Evolutionary conservation across 2,797 vertebrate species (phyloP).

Genomic region (Acrossocheilus fasciatus): DNA sequence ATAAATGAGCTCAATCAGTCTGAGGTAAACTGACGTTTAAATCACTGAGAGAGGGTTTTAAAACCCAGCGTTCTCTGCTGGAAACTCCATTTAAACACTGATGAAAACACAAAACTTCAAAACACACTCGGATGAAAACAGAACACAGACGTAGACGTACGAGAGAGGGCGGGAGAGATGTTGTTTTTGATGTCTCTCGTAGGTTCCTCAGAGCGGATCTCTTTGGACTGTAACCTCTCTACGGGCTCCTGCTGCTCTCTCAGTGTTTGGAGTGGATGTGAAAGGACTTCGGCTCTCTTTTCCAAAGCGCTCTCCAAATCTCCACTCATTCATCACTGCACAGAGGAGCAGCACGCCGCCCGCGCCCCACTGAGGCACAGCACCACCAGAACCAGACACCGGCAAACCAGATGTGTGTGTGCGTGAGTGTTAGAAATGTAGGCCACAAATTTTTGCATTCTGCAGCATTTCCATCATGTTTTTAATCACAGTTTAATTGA

Average conservation of each 20-base stretch:
- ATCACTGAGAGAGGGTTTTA: slow-evolving; percentile 15
- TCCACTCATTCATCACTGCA: slow-evolving; percentile 76
- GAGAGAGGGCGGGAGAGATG: slow-evolving; percentile 18
- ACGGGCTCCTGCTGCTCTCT: slow-evolving; percentile 27
- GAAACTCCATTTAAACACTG: slow-evolving; percentile 32
- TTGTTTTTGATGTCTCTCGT: slow-evolving; percentile 38
- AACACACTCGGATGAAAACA: slow-evolving; percentile 24
- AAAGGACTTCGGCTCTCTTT: slow-evolving; percentile 65
- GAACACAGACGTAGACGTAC: slow-evolving; percentile 3
- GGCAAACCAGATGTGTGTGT: slow-evolving; percentile 75
- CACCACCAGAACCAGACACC: slow-evolving; percentile 71
- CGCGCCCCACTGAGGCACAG: slow-evolving; percentile 70
- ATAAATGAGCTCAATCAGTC: slow-evolving; percentile 44
- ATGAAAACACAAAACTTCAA: slow-evolving; percentile 14
- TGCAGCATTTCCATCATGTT: background rate
- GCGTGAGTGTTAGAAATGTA: background rate
- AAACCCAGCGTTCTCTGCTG: slow-evolving; percentile 21
- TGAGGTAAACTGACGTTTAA: slow-evolving; percentile 38
- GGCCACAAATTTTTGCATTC: slow-evolving; percentile 27
- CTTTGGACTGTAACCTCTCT: slow-evolving; percentile 27
- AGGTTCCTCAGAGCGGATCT: slow-evolving; percentile 10
- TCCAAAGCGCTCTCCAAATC: slow-evolving; percentile 68
- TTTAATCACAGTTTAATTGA: background rate
- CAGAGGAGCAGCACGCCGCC: slow-evolving; percentile 65
- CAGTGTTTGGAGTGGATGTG: slow-evolving; percentile 51